Evolutionary conservation across 2,113 vertebrate species (phyloP), one percentile per base, ranked within the genome.

Genomic region (Apodemus sylvaticus): DNA sequence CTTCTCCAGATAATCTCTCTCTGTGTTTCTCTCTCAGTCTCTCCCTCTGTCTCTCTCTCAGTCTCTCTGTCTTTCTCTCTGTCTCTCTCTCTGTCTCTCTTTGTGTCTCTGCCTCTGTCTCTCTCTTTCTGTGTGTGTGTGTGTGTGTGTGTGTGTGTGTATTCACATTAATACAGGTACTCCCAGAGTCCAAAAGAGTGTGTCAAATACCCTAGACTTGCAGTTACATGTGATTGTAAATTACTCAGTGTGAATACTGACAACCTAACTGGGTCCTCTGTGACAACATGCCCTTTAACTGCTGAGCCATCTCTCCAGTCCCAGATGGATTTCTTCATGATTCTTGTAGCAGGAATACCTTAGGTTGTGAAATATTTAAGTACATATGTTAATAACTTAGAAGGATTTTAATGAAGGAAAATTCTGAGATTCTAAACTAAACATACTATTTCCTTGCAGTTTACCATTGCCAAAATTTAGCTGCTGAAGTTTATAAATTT

Each of bases 401-500:
- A 36, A 86, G 36, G 16, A 42, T 83, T 91, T 96, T 93, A 96
- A 90, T 77, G 45, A 77, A 83, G 42, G 45, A 93, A 95, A 92
- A 85, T n/a, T n/a, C 13, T 62, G 34, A 74, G 12, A 58, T 79
- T 93, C 76, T 64, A 88, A 93, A 55, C 79, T 76, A 92, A 96
- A 90, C 34, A 70, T 74, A 83, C 68, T 26, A 68, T 86, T 77
- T 86, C 19, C 90, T 42, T 86, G 5, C 53, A 89, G n/a, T 76
- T 83, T 86, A 83, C 85, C 79, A 93, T 74, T 77, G 87, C 42
- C 36, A 86, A 77, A 90, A 96, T 91, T 82, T 77, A 97, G 89
- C 92, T 92, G 92, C 83, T 93, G 31, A 1, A 12, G 97, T 97
- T 97, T 95, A 93, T 85, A 95, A 93, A 94, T 97, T 93, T 95